Conservation (phyloP, 2,113 vertebrate species). For the Pipa parva region DNA sequence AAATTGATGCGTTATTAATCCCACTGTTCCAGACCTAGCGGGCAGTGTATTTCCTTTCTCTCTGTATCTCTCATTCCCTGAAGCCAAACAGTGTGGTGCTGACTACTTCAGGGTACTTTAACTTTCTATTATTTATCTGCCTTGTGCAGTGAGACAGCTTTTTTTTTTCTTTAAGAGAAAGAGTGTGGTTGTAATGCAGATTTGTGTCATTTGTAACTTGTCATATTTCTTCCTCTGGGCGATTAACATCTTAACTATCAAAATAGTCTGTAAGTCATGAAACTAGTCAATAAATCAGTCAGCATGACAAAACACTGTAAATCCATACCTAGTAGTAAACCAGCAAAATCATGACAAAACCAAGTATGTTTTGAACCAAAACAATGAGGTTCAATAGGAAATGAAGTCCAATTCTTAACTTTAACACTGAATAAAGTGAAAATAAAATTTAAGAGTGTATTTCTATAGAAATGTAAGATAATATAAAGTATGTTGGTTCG, state of each 20-base stretch:
- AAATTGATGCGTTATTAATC: constrained; percentile 73
- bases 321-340: too few species aligned
- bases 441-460: too few species aligned
- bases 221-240: constrained; percentile 12
- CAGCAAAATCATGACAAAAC: too few species aligned
- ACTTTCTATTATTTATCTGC: constrained; percentile 54
- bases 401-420: too few species aligned
- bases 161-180: constrained; percentile 43
- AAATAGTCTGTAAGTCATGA: neutral
- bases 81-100: constrained; percentile 45
- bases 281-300: too few species aligned
- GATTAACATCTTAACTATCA: neutral
- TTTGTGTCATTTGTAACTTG: neutral
- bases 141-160: neutral
- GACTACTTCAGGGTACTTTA: constrained; percentile 45
- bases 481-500: too few species aligned
- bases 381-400: too few species aligned
- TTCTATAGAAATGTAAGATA: too few species aligned
- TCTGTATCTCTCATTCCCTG: constrained; percentile 34
- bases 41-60: constrained; percentile 40
- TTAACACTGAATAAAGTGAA: too few species aligned
- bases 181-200: neutral
- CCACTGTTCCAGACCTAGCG: constrained; percentile 51
- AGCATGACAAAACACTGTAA: too few species aligned
- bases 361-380: too few species aligned